Evolutionary conservation across 1,140 invertebrate species (phyloP), one percentile per base, ranked within the genome.

Genomic region (Drosophila ananassae): DNA sequence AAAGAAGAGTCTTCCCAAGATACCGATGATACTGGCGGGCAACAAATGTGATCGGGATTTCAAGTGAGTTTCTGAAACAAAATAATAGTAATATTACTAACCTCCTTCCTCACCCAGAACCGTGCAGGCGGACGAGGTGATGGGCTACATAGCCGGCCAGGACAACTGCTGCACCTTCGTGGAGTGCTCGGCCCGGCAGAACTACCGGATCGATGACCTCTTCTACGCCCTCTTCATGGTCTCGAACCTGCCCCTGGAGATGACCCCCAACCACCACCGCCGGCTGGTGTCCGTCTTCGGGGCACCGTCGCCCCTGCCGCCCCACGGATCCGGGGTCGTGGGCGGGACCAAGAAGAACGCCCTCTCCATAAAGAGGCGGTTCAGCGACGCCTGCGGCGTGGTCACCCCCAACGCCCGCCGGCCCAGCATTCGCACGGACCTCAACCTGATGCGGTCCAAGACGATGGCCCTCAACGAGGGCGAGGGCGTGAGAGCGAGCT

Each of bases 211-310:
- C 56, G 96, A 97, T 76, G 96, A 97, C 76, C 93, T 96, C 3
- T 97, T 97, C 91, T 95, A 96, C 85, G 95, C 96, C 69, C 93
- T 97, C 3, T 97, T 97, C 91, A 93, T 95, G 41, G 94, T 96
- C 8, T 96, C 96, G 7, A 96, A 96, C 82, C 92, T 97, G 54
- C 96, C 96, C 1, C 91, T 96, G 77, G 96, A 97, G 93, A 97
- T 97, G 96, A 96, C 96, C n/a, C 96, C 96, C 0, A 96, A 97
- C 82, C 95, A 96, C 82, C 96, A 97, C 90, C 95, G 95, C 75
- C 93, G 95, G 6, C 93, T 95, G n/a, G 94, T 94, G 90, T 93
- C 95, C 17, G 92, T 94, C 2, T 95, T 95, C 66, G 95, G 95
- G 2, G 95, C 95, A 37, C 95, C 95, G 0, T 95, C 95, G 56